Evolutionary conservation across 2,888 invertebrate species (phyloP).

Genomic region (Nephrotoma guestfalica): DNA sequence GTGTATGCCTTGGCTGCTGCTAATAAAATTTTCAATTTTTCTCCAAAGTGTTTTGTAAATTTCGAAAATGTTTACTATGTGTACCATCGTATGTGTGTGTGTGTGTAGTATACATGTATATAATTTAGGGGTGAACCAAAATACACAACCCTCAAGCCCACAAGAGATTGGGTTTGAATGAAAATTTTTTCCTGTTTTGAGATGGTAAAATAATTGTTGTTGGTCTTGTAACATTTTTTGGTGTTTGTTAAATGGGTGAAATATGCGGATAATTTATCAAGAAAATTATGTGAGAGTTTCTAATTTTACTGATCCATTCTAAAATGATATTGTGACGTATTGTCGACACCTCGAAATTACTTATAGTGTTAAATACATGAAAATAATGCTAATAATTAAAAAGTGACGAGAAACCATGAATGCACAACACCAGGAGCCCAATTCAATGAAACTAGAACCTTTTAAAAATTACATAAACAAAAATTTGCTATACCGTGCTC

Average conservation of each 20-base stretch:
- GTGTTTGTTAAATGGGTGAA: background rate
- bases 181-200: background rate
- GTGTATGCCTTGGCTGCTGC: background rate
- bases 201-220: background rate
- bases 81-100: background rate
- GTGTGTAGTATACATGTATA: background rate
- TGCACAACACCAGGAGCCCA: too few relatives aligned
- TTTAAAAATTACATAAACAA: too few relatives aligned
- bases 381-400: too few relatives aligned
- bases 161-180: background rate
- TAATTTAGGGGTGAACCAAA: conserved; percentile 8
- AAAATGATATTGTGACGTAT: too few relatives aligned
- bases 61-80: background rate
- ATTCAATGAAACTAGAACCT: too few relatives aligned
- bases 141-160: conserved; percentile 8
- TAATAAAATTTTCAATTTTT: background rate
- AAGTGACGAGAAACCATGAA: too few relatives aligned
- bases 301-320: too few relatives aligned
- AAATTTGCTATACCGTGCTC: too few relatives aligned
- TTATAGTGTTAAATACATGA: too few relatives aligned
- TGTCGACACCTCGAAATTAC: too few relatives aligned
- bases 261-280: background rate
- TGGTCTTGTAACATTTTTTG: background rate
- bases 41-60: background rate
- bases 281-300: too few relatives aligned